Conservation (phyloP, 2,113 vertebrate species). For the Corythaeola cristata region DNA sequence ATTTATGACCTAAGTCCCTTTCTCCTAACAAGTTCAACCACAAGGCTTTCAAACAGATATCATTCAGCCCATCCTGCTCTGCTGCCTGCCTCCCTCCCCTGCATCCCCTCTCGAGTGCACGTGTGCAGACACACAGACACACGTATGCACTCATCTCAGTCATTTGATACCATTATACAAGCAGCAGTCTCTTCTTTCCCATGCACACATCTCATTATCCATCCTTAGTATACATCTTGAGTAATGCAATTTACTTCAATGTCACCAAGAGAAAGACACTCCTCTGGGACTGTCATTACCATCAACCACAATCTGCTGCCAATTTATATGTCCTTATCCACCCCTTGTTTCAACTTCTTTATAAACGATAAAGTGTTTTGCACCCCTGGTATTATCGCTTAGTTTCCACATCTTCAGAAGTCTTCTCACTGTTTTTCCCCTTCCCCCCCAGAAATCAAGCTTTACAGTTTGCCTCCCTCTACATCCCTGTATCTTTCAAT, state of each 20-base stretch:
- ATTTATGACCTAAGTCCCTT: not conserved
- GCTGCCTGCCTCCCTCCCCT: not conserved
- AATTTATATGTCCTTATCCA: conserved; percentile 52
- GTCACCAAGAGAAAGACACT: conserved; percentile 69
- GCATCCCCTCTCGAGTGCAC: not conserved
- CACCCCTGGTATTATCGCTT: not conserved
- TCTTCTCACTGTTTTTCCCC: not conserved
- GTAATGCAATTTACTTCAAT: conserved; percentile 74
- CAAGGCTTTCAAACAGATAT: not conserved
- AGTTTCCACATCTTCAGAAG: not conserved
- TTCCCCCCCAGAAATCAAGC: not conserved
- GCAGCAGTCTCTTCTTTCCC: not conserved
- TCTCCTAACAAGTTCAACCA: not conserved
- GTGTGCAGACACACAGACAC: not conserved
- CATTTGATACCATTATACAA: conserved; percentile 47
- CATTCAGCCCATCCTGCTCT: not conserved
- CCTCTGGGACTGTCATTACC: conserved; percentile 62
- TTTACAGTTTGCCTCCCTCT: not conserved
- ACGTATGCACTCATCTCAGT: not conserved
- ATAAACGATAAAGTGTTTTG: conserved; percentile 28
- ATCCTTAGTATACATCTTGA: conserved; percentile 60
- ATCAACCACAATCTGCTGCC: conserved; percentile 73
- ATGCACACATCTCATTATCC: conserved; percentile 68
- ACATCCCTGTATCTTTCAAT: not conserved
- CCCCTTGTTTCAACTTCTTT: conserved; percentile 52